phyloP scores from a whole-genome alignment of 2,797 vertebrate genomes.

The Thamnophis elegans region DNA sequence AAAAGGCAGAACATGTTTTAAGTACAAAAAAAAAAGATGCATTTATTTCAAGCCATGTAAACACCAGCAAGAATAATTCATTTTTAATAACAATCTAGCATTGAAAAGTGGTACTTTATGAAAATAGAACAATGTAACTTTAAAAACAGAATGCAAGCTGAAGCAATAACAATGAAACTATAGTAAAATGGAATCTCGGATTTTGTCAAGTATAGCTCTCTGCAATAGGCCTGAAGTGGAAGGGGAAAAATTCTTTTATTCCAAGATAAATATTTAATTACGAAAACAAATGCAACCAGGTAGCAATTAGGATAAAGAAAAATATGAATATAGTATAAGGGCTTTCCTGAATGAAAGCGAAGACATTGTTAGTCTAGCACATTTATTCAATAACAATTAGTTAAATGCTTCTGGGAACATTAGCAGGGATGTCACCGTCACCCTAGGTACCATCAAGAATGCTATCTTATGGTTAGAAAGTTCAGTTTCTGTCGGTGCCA shows the following conservation, averaged over 20 bases:
- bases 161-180: background rate
- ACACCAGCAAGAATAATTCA: background rate
- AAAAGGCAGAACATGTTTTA: background rate
- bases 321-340: background rate
- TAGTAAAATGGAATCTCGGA: background rate
- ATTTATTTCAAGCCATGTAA: background rate
- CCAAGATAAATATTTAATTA: conserved; percentile 4
- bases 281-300: background rate
- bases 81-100: background rate
- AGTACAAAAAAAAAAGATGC: background rate
- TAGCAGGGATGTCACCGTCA: background rate
- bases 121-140: background rate
- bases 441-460: background rate
- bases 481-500: background rate
- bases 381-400: background rate
- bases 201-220: conserved; percentile 1
- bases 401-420: background rate
- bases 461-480: background rate
- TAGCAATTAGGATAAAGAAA: background rate
- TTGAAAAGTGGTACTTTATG: background rate
- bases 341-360: background rate
- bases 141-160: background rate
- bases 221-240: background rate
- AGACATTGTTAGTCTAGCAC: background rate
- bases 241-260: background rate